phyloP scores from a whole-genome alignment of 1,140 invertebrate genomes.

The Neodiprion virginianus region DNA sequence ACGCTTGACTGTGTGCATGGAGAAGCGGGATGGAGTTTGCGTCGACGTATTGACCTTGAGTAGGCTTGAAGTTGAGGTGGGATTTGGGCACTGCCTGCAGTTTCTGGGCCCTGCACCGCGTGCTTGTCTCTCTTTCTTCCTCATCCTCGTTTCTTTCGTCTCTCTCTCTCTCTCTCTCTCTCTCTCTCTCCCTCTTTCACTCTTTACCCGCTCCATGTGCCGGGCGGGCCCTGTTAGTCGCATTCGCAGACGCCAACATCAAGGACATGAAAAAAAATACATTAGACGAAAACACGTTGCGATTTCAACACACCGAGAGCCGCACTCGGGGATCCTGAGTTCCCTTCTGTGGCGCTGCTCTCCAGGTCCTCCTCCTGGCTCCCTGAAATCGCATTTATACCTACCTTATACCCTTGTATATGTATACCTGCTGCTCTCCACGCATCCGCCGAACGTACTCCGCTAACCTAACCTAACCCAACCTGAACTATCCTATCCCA shows the following conservation, averaged over 20 bases:
- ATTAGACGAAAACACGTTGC: slow-evolving; percentile 64
- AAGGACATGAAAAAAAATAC: slow-evolving; percentile 64
- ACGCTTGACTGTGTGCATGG: slow-evolving; percentile 8
- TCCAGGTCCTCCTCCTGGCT: no score
- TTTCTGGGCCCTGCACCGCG: slow-evolving; percentile 10
- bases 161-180: background rate
- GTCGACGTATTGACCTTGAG: slow-evolving; percentile 56
- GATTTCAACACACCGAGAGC: slow-evolving; percentile 49
- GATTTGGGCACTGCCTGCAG: slow-evolving; percentile 35
- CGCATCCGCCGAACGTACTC: no score
- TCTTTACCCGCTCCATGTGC: slow-evolving; percentile 21
- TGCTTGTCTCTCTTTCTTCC: slow-evolving; percentile 4
- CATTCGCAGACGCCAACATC: slow-evolving; percentile 63
- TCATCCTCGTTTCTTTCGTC: background rate
- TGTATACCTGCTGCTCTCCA: no score
- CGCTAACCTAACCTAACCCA: no score
- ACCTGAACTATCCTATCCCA: no score
- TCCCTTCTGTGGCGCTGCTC: no score
- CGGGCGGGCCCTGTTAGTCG: slow-evolving; percentile 55
- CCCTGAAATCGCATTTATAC: no score
- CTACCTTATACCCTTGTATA: no score
- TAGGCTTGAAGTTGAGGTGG: slow-evolving; percentile 57
- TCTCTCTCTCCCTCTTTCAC: background rate
- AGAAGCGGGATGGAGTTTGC: slow-evolving; percentile 30
- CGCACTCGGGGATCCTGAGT: slow-evolving; percentile 18